Base-by-base conservation (phyloP, 2,113 vertebrate species). In the Zosterops lateralis region DNA sequence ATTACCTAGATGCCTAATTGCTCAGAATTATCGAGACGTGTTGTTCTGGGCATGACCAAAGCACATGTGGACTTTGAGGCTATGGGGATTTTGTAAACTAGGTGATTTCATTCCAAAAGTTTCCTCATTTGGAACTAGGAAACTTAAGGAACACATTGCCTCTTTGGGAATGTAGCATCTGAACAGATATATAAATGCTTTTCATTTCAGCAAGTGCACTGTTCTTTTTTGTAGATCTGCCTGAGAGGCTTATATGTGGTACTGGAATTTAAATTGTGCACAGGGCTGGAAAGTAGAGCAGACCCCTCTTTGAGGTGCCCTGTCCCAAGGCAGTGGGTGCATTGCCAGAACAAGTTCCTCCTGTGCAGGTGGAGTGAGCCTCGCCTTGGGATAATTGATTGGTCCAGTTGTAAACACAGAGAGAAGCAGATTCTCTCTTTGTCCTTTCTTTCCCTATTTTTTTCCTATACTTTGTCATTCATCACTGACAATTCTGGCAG, bases 401-500 rank as follows among this genome's bases (percentile, higher is more conserved):
- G 34, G 24, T 17, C 42, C 31, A 51, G 8, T 21, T 71, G 40
- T 53, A 84, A 68, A 78, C 15, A 75, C 8, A 40, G 74, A 84
- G 34, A 64, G 28, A 87, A 89, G n/a, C 1, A 6, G 26, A 36
- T 84, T 90, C 26, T 74, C 21, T 51, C 44, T 77, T 48, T 70
- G 4, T 64, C 25, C 40, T 40, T 77, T 50, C 29, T 51, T 38
- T 48, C 17, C 29, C 17, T 31, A 4, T 34, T 48, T 67, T 54
- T 54, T 5, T 18, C 47, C 8, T 66, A 47, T 18, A 42, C 14
- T 87, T 78, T 93, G 58, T 80, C 75, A 79, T 72, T 93, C 54
- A 58, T 70, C 58, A 70, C 78, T 76, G 84, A 83, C 78, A 93
- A 87, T 90, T 85, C 78, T 93, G 92, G 78, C 82, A 88, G 78